phyloP scores from a whole-genome alignment of 2,888 invertebrate genomes.

The Amphipoea oculea region DNA sequence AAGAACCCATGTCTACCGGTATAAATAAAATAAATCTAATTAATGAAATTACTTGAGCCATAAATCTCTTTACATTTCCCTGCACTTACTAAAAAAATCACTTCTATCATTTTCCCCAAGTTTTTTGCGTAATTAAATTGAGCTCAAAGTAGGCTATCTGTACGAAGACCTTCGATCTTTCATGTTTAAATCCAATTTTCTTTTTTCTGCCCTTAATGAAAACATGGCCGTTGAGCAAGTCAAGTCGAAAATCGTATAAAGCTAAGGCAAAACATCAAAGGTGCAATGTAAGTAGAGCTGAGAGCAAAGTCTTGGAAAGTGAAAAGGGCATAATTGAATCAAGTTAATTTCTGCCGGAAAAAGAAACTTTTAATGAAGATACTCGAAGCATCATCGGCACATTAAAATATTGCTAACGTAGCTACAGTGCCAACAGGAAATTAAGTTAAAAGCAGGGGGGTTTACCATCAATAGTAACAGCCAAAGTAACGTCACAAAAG shows the following conservation, averaged over 20 bases:
- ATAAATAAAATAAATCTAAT: constrained; percentile 12
- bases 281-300: constrained; percentile 64
- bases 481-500: too few species aligned
- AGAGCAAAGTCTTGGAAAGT: constrained; percentile 61
- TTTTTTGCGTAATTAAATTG: constrained; percentile 79
- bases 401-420: constrained; percentile 26
- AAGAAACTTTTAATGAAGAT: constrained; percentile 54
- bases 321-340: constrained; percentile 67
- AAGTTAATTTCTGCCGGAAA: constrained; percentile 53
- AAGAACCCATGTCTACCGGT: neutral
- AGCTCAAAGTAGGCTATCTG: constrained; percentile 71
- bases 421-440: neutral
- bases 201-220: constrained; percentile 78
- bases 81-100: constrained; percentile 49
- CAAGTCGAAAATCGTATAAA: constrained; percentile 82
- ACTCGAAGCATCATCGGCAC: constrained; percentile 28
- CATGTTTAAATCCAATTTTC: constrained; percentile 82
- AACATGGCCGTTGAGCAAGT: constrained; percentile 77
- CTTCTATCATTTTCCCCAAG: constrained; percentile 63
- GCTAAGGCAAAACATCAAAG: constrained; percentile 80
- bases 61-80: constrained; percentile 40
- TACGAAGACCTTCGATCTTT: constrained; percentile 76
- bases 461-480: neutral
- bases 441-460: neutral
- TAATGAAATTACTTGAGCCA: constrained; percentile 32